These are phyloP conservation scores for Charina bottae DNA, from an alignment of 2,113 vertebrate species.

Conservation along the genomic window DNA sequence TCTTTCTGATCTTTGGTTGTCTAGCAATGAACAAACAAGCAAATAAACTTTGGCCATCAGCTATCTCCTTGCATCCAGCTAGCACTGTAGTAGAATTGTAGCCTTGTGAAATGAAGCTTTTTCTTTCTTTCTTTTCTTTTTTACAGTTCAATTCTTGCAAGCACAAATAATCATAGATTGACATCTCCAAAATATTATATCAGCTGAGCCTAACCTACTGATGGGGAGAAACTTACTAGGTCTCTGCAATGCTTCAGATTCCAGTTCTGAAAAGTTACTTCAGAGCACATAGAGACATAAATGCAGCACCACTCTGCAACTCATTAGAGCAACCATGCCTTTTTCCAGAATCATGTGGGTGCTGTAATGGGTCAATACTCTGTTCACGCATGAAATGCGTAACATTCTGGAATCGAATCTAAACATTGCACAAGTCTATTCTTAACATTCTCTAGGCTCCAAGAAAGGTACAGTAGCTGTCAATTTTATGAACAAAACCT, in stretches of 20 bases:
- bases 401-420: not conserved
- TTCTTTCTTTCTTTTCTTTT: slow-evolving; percentile 21
- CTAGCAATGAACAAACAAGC: not conserved
- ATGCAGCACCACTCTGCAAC: not conserved
- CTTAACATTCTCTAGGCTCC: not conserved
- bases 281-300: not conserved
- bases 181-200: slow-evolving; percentile 29
- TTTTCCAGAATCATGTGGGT: not conserved
- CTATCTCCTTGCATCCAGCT: not conserved
- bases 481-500: slow-evolving; percentile 27
- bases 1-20: no score
- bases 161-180: slow-evolving; percentile 44
- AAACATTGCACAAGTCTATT: not conserved
- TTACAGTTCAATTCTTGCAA: slow-evolving; percentile 12
- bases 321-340: not conserved
- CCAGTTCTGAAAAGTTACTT: not conserved
- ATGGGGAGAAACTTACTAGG: not conserved
- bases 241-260: not conserved
- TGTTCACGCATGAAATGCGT: not conserved
- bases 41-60: not conserved
- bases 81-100: not conserved
- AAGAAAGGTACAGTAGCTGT: slow-evolving; percentile 37
- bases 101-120: slow-evolving; percentile 14
- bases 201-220: slow-evolving; percentile 20
- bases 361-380: not conserved